These are phyloP conservation scores for Glossosoma conforme DNA, from an alignment of 1,140 invertebrate genomes.

Conservation along the genomic window DNA sequence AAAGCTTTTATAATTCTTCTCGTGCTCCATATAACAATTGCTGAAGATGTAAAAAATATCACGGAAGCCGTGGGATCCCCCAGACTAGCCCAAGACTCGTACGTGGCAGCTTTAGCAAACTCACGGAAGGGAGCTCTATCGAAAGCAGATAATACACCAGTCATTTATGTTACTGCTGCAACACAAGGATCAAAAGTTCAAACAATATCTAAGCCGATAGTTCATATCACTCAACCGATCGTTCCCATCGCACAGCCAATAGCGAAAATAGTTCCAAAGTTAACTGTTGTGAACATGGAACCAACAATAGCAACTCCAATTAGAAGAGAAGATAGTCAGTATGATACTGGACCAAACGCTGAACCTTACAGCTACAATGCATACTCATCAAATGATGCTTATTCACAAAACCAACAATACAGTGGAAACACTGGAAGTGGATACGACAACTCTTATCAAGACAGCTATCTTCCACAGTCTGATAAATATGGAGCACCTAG, in stretches of 20 bases:
- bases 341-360: slow-evolving; percentile 19
- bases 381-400: slow-evolving; percentile 5
- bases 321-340: slow-evolving; percentile 21
- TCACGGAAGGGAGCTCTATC: slow-evolving; percentile 12
- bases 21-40: neutral
- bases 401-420: slow-evolving; percentile 10
- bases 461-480: slow-evolving; percentile 30
- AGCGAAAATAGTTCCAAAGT: no score
- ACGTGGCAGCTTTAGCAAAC: slow-evolving; percentile 17
- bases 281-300: no score
- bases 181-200: slow-evolving; percentile 8
- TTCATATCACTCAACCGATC: no score
- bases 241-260: no score
- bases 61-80: slow-evolving; percentile 7
- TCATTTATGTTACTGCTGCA: slow-evolving; percentile 25
- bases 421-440: slow-evolving; percentile 7
- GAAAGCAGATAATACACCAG: slow-evolving; percentile 14
- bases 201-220: no score
- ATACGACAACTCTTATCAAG: slow-evolving; percentile 3
- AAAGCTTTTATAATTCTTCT: neutral
- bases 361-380: slow-evolving; percentile 20
- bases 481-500: slow-evolving; percentile 42
- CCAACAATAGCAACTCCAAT: slow-evolving; percentile 8
- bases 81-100: slow-evolving; percentile 19
- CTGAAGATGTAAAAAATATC: slow-evolving; percentile 13